Base-by-base conservation (phyloP, 2,888 invertebrate species). In the Epiperipatus broadwayi region DNA sequence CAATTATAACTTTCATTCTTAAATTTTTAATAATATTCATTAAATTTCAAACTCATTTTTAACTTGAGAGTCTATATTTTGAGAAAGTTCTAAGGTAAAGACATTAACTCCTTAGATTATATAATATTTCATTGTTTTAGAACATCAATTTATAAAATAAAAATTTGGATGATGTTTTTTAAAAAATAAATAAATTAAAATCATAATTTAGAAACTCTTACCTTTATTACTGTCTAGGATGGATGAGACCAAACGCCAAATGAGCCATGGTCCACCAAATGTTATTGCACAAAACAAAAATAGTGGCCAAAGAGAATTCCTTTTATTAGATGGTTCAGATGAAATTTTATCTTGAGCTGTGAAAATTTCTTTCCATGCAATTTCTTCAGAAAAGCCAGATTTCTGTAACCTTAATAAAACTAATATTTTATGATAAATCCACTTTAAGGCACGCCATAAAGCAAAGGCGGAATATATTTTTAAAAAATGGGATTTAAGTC, bases 381-480 rank as follows among this genome's bases (percentile, higher is more conserved):
- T n/a, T n/a, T n/a, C n/a, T n/a, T n/a, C n/a, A n/a, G n/a, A n/a
- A n/a, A n/a, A n/a, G n/a, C n/a, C n/a, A n/a, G n/a, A n/a, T n/a
- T n/a, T n/a, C n/a, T n/a, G n/a, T n/a, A n/a, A n/a, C n/a, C n/a
- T n/a, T n/a, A 81, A 58, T 42, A 73, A 55, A 41, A 71, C 71
- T 47, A 77, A 60, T n/a, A 81, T 58, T 55, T 73, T 77, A 48
- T 72, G 70, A 49, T 78, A 75, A 18, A 85, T 60, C 78, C 83
- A 85, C 48, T 72, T 74, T 3, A 87, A 53, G 14, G 76, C 70
- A 45, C 80, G 66, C 33, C 89, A 68, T 21, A 89, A 65, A 4
- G 85, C 79, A 51, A 93, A 71, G 1, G 85, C 76, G 35, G 83
- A 77, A 69, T 87, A 75, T 47, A 91, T 70, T 52, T 84, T 80